phyloP scores from a whole-genome alignment of 64 coral and sea anemone species.

The Dendrophyllia cribrosa region DNA sequence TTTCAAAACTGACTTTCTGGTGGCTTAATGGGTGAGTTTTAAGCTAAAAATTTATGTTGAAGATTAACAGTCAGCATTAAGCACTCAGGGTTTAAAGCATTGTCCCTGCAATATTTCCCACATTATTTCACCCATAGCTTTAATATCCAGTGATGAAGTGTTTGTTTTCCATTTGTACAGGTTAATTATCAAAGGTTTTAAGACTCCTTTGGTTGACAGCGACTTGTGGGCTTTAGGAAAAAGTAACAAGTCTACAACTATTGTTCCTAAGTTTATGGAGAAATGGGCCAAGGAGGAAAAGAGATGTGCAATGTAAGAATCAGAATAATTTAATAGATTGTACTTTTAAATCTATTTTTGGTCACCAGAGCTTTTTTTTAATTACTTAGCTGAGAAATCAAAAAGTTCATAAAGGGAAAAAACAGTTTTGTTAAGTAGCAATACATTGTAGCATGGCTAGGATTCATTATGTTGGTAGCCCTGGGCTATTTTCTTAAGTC shows the following conservation, averaged over 20 bases:
- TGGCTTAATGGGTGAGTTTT: slow-evolving; percentile 78
- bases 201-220: slow-evolving; percentile 70
- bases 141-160: background rate
- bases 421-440: no score
- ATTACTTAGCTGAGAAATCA: background rate
- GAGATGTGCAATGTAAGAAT: slow-evolving; percentile 49
- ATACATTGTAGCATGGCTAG: no score
- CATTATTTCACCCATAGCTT: no score
- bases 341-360: no score
- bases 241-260: slow-evolving; percentile 61
- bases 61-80: no score
- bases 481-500: no score
- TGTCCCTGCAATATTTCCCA: no score
- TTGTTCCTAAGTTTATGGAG: slow-evolving; percentile 76
- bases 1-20: slow-evolving; percentile 87
- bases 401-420: no score
- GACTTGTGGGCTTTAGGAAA: slow-evolving; percentile 85
- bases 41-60: background rate
- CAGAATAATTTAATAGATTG: background rate
- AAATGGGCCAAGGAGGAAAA: slow-evolving; percentile 68
- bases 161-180: background rate
- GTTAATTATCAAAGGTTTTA: slow-evolving; percentile 72
- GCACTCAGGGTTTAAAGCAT: no score
- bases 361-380: background rate
- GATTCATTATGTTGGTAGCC: no score